A percentile compares a stretch with the other conserved stretches of the same genome.
These are phyloP conservation scores for Emydura subglobosa DNA, from an alignment of 2,113 vertebrate species.

Conservation along the genomic window DNA sequence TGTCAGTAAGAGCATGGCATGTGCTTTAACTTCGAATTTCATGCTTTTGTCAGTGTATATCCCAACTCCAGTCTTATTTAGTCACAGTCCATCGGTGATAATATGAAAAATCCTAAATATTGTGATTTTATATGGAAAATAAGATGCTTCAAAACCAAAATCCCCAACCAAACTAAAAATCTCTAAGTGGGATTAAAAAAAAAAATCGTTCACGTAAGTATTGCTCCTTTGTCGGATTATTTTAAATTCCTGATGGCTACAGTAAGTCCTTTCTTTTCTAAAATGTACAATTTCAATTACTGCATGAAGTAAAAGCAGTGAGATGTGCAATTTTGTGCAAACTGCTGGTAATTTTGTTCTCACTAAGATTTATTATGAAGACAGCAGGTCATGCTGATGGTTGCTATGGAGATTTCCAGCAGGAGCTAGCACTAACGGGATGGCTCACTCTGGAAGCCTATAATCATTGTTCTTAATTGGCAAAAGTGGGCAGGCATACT, in stretches of 20 bases:
- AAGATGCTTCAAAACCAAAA: constrained; percentile 13
- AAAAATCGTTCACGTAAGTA: not conserved
- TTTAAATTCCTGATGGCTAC: constrained; percentile 38
- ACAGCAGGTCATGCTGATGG: constrained; percentile 46
- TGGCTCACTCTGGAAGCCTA: constrained; percentile 52
- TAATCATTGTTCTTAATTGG: constrained; percentile 53
- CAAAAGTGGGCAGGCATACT: not conserved
- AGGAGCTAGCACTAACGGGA: constrained; percentile 26
- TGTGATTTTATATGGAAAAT: constrained; percentile 51
- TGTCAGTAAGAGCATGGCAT: constrained; percentile 44
- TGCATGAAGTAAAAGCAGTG: constrained; percentile 24
- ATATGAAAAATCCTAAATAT: constrained; percentile 51
- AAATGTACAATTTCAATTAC: not conserved
- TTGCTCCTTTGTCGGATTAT: constrained; percentile 35
- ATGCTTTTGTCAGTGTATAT: constrained; percentile 38
- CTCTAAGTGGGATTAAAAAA: not conserved
- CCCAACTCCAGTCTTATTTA: constrained; percentile 45
- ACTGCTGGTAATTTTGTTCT: constrained; percentile 52
- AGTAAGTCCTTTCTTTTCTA: not conserved
- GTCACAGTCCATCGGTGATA: constrained; percentile 10
- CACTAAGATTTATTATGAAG: constrained; percentile 65
- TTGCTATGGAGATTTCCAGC: constrained; percentile 79
- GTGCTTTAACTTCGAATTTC: constrained; percentile 52
- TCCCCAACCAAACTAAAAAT: not conserved
- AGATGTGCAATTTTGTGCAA: constrained; percentile 59